Evolutionary conservation across 1,140 invertebrate genomes (phyloP), one percentile per base, ranked within the genome.

Genomic region (Antheraea pernyi): DNA sequence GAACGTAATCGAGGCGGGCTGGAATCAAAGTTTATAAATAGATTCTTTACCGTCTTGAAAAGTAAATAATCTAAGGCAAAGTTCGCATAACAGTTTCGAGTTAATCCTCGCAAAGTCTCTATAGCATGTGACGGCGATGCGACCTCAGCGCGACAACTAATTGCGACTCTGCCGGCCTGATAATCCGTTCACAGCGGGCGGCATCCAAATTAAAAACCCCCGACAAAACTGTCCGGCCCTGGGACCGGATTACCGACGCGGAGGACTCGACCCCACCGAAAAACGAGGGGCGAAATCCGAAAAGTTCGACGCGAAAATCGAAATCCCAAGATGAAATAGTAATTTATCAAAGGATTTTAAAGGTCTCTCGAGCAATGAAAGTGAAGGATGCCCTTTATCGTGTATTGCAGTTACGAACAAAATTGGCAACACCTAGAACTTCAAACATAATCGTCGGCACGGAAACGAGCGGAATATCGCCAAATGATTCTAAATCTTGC

Each of bases 331-430:
- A 88, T 88, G 86, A 89, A 91, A 90, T 89, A 90, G 88, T 91
- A 89, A 90, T 90, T 89, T 89, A 90, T 91, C 88, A 91, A 87
- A 87, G 83, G 89, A 87, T 89, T 89, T 86, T 79, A 81, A 83
- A 71, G 82, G 78, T 78, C 72, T 73, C 46, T 11, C 83, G 73
- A 83, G 80, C 73, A 84, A 77, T 76, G 76, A 78, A 82, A 81
- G 81, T 81, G 82, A 81, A 83, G 72, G 81, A 84, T 80, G 82
- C 68, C 77, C 77, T 82, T 91, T 91, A 89, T 89, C 89, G 81
- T 68, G 77, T 79, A 82, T 81, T 81, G 83, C 87, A 89, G 81
- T 59, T 74, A 75, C 76, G 74, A 10, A 72, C 68, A 69, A 77
- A 78, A 79, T 79, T 74, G 69, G 37, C 72, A 74, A 74, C 74